Evolutionary conservation across 2,113 vertebrate genomes (phyloP).

Genomic region (Etia nguti): DNA sequence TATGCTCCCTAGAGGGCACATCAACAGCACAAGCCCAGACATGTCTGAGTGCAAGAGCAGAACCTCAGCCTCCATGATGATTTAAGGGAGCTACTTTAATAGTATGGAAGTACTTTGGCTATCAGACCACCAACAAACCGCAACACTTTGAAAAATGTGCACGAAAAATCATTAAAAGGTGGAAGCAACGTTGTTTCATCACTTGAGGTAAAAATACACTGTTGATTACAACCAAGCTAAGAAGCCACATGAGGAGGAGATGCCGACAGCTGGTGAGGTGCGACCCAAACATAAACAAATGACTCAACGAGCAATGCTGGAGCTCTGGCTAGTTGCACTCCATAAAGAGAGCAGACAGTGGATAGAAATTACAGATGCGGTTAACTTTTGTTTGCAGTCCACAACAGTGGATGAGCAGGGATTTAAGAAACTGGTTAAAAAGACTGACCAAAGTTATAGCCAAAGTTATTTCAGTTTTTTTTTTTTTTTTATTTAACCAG

Average conservation of each 20-base stretch:
- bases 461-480: not conserved
- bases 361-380: not conserved
- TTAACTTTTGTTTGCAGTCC: not conserved
- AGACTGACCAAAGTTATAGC: not conserved
- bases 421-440: not conserved
- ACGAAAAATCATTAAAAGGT: not conserved
- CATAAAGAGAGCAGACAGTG: not conserved
- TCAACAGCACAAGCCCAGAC: not conserved
- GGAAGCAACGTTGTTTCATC: not conserved
- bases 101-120: not conserved
- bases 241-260: not conserved
- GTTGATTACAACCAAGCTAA: not conserved
- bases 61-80: not conserved
- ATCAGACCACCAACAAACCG: not conserved
- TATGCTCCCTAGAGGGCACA: not conserved
- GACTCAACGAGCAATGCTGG: not conserved
- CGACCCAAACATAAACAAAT: not conserved
- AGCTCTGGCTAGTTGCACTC: not conserved
- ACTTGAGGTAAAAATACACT: not conserved
- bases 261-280: not conserved
- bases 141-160: not conserved
- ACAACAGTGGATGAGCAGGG: fast-evolving
- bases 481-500: not conserved
- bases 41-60: not conserved
- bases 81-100: not conserved